phyloP scores from a whole-genome alignment of 2,888 invertebrate genomes.

The Myopa testacea region DNA sequence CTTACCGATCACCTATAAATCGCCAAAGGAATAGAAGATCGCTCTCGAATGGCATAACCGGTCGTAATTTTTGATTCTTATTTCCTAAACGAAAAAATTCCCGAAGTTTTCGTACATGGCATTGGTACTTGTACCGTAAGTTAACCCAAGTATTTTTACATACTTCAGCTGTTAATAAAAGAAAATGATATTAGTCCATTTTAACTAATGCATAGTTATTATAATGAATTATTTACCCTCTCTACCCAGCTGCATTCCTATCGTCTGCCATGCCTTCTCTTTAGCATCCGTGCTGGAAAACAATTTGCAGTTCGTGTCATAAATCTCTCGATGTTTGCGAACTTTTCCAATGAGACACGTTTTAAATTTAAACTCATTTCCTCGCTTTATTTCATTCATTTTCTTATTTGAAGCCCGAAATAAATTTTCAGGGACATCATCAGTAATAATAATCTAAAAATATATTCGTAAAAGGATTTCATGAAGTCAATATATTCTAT shows the following conservation, averaged over 20 bases:
- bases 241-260: constrained; percentile 48
- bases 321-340: constrained; percentile 51
- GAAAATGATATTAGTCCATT: background rate
- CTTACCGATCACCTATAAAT: constrained; percentile 50
- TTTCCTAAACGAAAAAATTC: constrained; percentile 46
- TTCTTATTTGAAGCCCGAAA: background rate
- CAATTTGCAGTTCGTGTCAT: constrained; percentile 50
- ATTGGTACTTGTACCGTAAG: constrained; percentile 58
- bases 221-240: constrained; percentile 45
- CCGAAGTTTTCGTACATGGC: constrained; percentile 53
- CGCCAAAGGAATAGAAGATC: constrained; percentile 60
- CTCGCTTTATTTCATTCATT: background rate
- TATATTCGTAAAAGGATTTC: background rate
- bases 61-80: constrained; percentile 47
- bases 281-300: constrained; percentile 54
- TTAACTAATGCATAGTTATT: background rate
- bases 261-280: constrained; percentile 54
- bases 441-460: constrained; percentile 24
- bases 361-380: constrained; percentile 41
- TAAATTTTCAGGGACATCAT: constrained; percentile 1
- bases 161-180: constrained; percentile 41
- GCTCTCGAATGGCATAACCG: constrained; percentile 56
- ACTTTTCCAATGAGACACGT: constrained; percentile 54
- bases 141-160: constrained; percentile 58
- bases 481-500: too few species aligned